These are phyloP conservation scores for Stichopus horrens DNA, from an alignment of 53 echinoderm and acorn worm species.

Conservation along the genomic window DNA sequence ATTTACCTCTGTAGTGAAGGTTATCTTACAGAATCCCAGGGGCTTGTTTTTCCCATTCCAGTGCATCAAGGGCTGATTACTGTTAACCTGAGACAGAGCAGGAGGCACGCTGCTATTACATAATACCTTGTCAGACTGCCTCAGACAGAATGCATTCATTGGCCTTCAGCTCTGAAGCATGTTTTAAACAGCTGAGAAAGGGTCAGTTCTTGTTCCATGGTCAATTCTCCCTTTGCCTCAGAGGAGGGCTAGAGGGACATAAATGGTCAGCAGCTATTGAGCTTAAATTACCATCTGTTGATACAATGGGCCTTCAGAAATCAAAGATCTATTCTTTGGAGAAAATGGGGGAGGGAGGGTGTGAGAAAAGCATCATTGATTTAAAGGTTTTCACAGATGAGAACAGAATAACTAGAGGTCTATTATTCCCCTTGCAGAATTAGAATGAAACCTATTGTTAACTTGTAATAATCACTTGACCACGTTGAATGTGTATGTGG, in stretches of 20 bases:
- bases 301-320: conserved; percentile 9
- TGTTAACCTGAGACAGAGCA: conserved; percentile 19
- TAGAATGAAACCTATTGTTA: neutral
- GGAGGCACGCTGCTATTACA: neutral
- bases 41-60: conserved; percentile 32
- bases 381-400: neutral
- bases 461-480: too few relatives aligned
- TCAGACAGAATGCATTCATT: conserved; percentile 10
- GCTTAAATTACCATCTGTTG: conserved; percentile 31
- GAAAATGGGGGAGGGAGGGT: neutral
- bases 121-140: neutral
- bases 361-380: neutral
- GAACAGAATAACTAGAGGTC: neutral
- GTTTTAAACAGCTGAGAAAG: neutral
- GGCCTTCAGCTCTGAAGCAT: conserved; percentile 11
- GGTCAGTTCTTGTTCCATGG: conserved; percentile 11
- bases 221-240: neutral
- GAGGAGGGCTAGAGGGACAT: neutral
- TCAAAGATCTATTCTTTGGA: conserved; percentile 9
- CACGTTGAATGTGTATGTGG: too few relatives aligned
- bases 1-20: neutral
- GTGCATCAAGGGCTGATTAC: neutral
- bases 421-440: neutral
- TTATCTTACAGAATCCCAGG: conserved; percentile 19
- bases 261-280: conserved; percentile 13